Conservation (phyloP, 2,797 vertebrate genomes). For the Pangasius krempfi region DNA sequence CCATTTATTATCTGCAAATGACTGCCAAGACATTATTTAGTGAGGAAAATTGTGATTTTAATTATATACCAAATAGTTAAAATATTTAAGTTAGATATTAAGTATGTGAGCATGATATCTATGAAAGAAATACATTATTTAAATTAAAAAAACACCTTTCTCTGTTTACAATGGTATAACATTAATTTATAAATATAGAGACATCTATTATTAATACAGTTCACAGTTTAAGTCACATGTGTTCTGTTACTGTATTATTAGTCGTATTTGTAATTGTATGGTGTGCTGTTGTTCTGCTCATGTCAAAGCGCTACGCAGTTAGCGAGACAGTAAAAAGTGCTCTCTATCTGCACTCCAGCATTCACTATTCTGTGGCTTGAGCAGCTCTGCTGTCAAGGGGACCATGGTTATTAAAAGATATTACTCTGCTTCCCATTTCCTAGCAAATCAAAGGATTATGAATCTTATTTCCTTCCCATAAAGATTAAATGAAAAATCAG, state of each 20-base stretch:
- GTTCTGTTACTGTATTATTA: neutral
- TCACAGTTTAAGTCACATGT: neutral
- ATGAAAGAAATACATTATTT: neutral
- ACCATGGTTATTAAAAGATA: slow-evolving; percentile 77
- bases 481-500: slow-evolving; percentile 82
- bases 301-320: slow-evolving; percentile 18
- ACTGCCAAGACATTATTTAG: neutral
- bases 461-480: slow-evolving; percentile 81
- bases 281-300: slow-evolving; percentile 3
- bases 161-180: neutral
- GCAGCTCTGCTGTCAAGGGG: slow-evolving; percentile 69
- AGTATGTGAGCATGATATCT: neutral
- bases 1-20: neutral
- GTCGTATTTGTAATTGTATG: slow-evolving; percentile 10
- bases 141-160: neutral
- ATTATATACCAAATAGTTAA: neutral
- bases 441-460: slow-evolving; percentile 79
- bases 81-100: neutral
- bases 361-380: slow-evolving; percentile 57
- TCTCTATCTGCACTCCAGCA: slow-evolving; percentile 37
- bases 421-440: slow-evolving; percentile 78
- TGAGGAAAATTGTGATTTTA: neutral
- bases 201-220: neutral
- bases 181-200: neutral
- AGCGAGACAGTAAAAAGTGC: slow-evolving; percentile 8